Base-by-base conservation (phyloP, 2,888 invertebrate genomes). In the Drosophila borealis region DNA sequence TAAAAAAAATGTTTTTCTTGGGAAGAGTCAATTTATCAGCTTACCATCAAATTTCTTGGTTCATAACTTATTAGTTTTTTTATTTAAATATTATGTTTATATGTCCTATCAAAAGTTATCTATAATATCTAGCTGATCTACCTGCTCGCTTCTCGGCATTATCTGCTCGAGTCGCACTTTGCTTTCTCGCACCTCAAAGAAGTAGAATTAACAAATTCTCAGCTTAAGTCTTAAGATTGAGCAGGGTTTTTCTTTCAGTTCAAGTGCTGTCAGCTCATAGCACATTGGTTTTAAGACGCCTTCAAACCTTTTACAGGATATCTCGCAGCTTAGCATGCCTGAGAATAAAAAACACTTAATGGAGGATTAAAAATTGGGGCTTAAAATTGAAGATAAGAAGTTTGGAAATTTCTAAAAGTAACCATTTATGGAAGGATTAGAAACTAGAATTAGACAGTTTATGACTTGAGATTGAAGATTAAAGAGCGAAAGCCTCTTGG, bases 281-380 rank as follows among this genome's bases (percentile, higher is more conserved):
- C 53, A 29, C 53, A 39, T 53, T 53, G 4, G 17, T 25, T 25
- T 39, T 13, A 29, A 53, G 29, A 53, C 13, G 29, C 41, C 53
- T 53, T 29, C 29, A 53, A 41, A 33, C 39, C 36, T 17, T 53
- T 41, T 33, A 53, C 53, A 53, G 53, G 53, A 53, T 53, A 41
- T 53, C 19, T 41, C 8, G 9, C 41, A 13, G 53, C 53, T 41
- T 41, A 53, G 13, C 13, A 41, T 33, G 29, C 13, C 13, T 36
- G 14, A 29, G 41, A 29, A 29, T 29, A 29, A 2, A 29, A 29
- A 29, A 29, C 8, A 8, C 29, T 29, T 29, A 8, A 29, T 29
- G 29, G 2, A 41, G 41, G 13, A 9, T 9, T 36, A 8, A n/a
- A 49, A 34, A 36, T 19, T 8, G 4, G 8, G 39, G 2, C 17